Conservation (phyloP, 2,797 vertebrate species). For the Pteropus rufus region DNA sequence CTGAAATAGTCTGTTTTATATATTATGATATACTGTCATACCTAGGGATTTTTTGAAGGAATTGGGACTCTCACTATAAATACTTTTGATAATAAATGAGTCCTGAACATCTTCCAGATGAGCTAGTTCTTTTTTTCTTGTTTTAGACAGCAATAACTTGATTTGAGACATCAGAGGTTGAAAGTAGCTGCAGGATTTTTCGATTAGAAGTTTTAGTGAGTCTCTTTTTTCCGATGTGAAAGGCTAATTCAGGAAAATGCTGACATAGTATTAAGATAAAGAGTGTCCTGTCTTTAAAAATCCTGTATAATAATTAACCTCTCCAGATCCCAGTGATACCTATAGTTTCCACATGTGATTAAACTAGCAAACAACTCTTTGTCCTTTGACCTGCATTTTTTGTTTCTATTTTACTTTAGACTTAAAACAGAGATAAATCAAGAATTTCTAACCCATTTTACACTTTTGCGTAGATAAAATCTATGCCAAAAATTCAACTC, state of each 20-base stretch:
- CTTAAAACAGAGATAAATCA: conserved; percentile 34
- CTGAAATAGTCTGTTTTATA: neutral
- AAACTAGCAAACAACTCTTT: neutral
- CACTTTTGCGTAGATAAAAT: neutral
- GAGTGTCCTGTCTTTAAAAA: conserved; percentile 24
- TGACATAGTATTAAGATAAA: conserved; percentile 56
- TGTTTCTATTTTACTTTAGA: conserved; percentile 13
- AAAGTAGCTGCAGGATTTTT: conserved; percentile 46
- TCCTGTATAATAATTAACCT: neutral
- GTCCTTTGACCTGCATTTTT: neutral
- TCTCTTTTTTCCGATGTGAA: conserved; percentile 37
- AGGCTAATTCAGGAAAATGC: conserved; percentile 42
- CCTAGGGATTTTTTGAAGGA: neutral
- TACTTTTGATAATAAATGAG: neutral
- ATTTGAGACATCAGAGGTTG: conserved; percentile 10
- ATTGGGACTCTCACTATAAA: neutral
- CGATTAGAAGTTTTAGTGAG: conserved; percentile 47
- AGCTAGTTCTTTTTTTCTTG: neutral
- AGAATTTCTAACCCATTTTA: neutral
- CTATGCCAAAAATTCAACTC: neutral
- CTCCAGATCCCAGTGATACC: neutral
- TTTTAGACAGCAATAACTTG: neutral
- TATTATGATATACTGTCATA: neutral
- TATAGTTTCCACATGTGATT: neutral
- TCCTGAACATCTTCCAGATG: neutral